Evolutionary conservation across 2,888 invertebrate species (phyloP).

Genomic region (Parnassius smintheus): DNA sequence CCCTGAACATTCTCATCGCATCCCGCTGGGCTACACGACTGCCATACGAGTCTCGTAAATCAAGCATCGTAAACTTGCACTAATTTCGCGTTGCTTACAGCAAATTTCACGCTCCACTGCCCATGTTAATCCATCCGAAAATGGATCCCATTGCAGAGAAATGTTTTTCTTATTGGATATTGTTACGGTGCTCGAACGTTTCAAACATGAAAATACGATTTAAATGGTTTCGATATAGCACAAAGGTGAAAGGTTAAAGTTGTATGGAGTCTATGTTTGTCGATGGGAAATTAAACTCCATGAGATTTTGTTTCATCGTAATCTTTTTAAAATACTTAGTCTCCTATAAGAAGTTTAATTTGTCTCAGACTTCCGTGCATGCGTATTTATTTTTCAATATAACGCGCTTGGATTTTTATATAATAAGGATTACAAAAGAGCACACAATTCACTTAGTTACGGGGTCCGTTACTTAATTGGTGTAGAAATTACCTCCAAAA

Average conservation of each 20-base stretch:
- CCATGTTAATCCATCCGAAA: constrained; percentile 56
- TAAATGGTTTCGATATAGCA: constrained; percentile 1
- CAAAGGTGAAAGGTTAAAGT: not conserved
- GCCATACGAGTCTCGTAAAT: constrained; percentile 48
- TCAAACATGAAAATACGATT: constrained; percentile 2
- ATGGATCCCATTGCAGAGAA: constrained; percentile 28
- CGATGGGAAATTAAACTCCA: no score
- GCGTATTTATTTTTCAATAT: no score
- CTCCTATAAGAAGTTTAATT: no score
- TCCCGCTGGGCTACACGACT: not conserved
- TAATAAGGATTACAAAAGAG: no score
- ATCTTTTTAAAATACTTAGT: no score
- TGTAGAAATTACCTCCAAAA: no score
- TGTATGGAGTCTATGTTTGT: no score
- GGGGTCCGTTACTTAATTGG: no score
- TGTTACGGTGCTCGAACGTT: not conserved
- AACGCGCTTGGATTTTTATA: no score
- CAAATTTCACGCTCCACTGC: constrained; percentile 63
- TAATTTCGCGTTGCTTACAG: constrained; percentile 59
- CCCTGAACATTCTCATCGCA: not conserved
- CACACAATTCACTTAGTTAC: no score
- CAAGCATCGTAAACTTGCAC: constrained; percentile 43
- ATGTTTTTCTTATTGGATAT: constrained; percentile 16
- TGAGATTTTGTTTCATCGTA: no score
- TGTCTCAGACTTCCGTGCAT: no score